Base-by-base conservation (phyloP, 2,113 vertebrate species). In the Thymallus thymallus region DNA sequence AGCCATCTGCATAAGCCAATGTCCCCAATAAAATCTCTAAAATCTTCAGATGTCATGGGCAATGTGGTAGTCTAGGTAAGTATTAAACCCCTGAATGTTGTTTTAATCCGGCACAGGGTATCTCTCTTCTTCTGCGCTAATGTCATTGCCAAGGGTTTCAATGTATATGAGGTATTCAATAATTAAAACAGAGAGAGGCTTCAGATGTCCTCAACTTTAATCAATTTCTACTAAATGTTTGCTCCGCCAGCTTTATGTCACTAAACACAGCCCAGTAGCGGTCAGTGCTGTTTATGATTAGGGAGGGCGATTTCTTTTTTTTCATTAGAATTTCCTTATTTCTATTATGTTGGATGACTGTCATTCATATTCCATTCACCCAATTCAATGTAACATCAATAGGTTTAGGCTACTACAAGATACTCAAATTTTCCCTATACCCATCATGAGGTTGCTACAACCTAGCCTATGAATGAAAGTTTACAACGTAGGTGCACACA, bases 111-210 rank as follows among this genome's bases (percentile, higher is more conserved):
- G 68, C 83, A 78, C 72, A 73, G 63, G 77, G 79, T 70, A 2
- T 68, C 65, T 84, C 76, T 76, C 75, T 82, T 68, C 48, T 84
- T 78, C 77, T 83, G 73, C 81, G 78, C 6, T 60, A 22, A 76
- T 83, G 87, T 81, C 87, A 86, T 76, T 88, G 86, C 84, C 80
- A 82, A 81, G 74, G 77, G 77, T 89, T 88, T 85, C 90, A 91
- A 91, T 90, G 88, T 88, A 90, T 90, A 83, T 88, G 85, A 86
- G 75, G 78, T 89, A 86, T 87, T 67, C 79, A 78, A 85, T 89
- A 92, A 92, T 92, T 91, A 91, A 90, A 91, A 87, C 85, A 88
- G 86, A 78, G 77, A 84, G 79, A 67, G 78, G 80, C 80, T 88
- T 88, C 73, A 85, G 80, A 88, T 89, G 88, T 82, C 80, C 75